Conservation (phyloP, 2,888 invertebrate species). For the Mimas tiliae region DNA sequence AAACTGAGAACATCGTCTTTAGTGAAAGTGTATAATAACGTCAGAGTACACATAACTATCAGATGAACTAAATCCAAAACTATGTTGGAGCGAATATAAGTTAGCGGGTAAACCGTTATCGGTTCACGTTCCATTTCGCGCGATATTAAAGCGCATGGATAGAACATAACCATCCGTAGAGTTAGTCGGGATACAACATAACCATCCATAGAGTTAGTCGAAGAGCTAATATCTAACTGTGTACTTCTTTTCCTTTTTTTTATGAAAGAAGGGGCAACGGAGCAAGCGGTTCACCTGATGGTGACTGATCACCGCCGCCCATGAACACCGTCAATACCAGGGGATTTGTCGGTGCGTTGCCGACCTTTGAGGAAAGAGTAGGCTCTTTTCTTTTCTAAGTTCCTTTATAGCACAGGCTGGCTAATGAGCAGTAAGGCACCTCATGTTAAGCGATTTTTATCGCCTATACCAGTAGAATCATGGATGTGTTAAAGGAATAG, state of each 20-base stretch:
- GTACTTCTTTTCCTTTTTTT: neutral
- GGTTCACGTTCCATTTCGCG: constrained; percentile 44
- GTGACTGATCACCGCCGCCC: no score
- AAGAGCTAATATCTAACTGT: neutral
- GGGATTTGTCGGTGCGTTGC: no score
- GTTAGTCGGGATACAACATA: constrained; percentile 29
- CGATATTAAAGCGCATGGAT: constrained; percentile 36
- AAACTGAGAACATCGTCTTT: neutral
- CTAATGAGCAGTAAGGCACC: no score
- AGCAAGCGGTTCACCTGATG: no score
- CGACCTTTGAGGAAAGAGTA: no score
- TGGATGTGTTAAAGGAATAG: no score
- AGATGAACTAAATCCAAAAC: constrained; percentile 19
- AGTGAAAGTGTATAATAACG: neutral
- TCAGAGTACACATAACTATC: neutral
- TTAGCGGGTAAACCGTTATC: constrained; percentile 33
- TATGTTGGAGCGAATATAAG: constrained; percentile 9
- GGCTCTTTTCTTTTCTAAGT: no score
- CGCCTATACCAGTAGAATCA: no score
- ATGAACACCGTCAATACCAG: no score
- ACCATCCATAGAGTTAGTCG: neutral
- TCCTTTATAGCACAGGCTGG: no score
- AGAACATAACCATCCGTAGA: constrained; percentile 28
- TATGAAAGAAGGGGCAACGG: neutral
- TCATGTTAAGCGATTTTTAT: no score